Percentiles rank a stretch among this genome's conserved stretches.
phyloP scores from a whole-genome alignment of 2,113 vertebrate species.

The Tragelaphus strepsiceros region DNA sequence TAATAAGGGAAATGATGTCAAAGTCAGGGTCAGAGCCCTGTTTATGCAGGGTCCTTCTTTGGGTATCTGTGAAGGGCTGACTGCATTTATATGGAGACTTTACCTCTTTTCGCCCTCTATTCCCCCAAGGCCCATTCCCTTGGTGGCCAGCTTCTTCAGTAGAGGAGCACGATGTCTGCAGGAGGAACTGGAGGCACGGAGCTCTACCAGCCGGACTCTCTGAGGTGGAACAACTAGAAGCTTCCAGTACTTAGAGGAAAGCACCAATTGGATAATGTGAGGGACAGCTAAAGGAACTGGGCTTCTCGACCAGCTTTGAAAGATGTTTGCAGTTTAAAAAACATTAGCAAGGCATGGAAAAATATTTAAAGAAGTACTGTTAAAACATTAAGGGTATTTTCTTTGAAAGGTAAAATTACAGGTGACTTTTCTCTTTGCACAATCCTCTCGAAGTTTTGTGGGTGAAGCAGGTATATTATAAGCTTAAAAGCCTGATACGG shows the following conservation, averaged over 20 bases:
- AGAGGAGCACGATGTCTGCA: not conserved
- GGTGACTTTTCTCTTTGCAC: not conserved
- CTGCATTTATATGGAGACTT: not conserved
- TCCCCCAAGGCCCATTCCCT: not conserved
- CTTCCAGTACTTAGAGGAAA: conserved; percentile 36
- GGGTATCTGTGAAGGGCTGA: not conserved
- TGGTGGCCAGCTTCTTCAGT: not conserved
- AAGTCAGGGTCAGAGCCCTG: not conserved
- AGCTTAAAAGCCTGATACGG: not conserved
- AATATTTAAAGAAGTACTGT: not conserved
- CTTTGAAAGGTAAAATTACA: not conserved
- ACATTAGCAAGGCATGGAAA: not conserved
- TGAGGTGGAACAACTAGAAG: not conserved
- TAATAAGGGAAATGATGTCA: not conserved
- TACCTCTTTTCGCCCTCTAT: not conserved
- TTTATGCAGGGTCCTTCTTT: not conserved
- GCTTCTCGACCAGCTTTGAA: not conserved
- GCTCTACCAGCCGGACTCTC: not conserved
- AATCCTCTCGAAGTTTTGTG: not conserved
- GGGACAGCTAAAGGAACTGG: not conserved
- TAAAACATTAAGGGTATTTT: not conserved
- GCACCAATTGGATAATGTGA: conserved; percentile 47
- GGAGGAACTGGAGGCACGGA: not conserved
- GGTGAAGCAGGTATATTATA: not conserved
- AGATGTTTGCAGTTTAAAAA: not conserved